Evolutionary conservation across 2,113 vertebrate species (phyloP), one percentile per base, ranked within the genome.

Genomic region (Salvelinus fontinalis): DNA sequence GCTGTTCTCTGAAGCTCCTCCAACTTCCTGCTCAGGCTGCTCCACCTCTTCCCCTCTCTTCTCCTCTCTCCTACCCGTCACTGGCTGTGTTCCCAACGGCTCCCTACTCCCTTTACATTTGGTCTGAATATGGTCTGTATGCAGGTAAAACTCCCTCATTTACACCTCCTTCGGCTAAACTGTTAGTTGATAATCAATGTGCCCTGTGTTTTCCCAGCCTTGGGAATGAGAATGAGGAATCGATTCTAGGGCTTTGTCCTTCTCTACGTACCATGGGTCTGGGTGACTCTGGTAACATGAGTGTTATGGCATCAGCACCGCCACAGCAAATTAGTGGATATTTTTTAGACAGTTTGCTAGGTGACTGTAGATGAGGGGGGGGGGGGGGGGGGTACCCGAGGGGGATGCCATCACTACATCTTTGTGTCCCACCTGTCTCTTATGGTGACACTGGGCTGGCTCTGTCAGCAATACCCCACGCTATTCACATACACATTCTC

Each of bases 91-190:
- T 13, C 11, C 9, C 27, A 24, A 66, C 0, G 3, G 22, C 64
- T 4, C 64, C 64, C 62, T 26, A 9, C 6, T 26, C 62, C 0
- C 24, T 3, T 27, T 8, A 27, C 14, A 6, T 34, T 34, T 6
- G 31, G n/a, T n/a, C n/a, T n/a, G n/a, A n/a, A 34, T 24, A 24
- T 39, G 34, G 34, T 60, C 57, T 7, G 20, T 7, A 4, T 60
- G 76, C 66, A 76, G 83, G 78, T 69, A 59, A 70, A 79, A 79
- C 70, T 22, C 64, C 9, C n/a, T 66, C 5, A 4, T 39, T 9
- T n/a, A 5, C 59, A 22, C 20, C 12, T 60, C 20, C 6, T 1
- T 8, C 59, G 7, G 59, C 2, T 60, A 22, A 60, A 60, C 59
- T 60, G 59, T 60, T 22, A 22, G 57, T 59, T 59, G 57, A 5